These are phyloP conservation scores for Chaunax sp. DNA, from an alignment of 2,797 vertebrate species.

Conservation along the genomic window DNA sequence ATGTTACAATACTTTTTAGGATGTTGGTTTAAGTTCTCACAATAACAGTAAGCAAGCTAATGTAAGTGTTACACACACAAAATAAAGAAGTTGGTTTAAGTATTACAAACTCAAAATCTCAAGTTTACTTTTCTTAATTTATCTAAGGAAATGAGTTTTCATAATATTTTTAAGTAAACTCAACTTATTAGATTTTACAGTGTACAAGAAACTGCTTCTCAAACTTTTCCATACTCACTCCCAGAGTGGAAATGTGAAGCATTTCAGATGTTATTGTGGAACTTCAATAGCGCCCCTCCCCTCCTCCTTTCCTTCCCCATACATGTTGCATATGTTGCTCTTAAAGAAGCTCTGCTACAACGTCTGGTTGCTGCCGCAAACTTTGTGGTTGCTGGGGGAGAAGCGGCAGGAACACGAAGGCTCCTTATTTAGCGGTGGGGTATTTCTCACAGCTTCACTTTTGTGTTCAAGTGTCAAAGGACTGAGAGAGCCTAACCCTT, in stretches of 20 bases:
- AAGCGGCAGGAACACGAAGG: conserved; percentile 24
- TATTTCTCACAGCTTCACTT: conserved; percentile 48
- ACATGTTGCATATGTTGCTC: conserved; percentile 61
- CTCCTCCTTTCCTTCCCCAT: conserved; percentile 56
- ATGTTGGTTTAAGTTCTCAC: too few relatives aligned
- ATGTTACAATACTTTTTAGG: too few relatives aligned
- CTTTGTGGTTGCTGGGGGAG: conserved; percentile 42
- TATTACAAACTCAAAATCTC: too few relatives aligned
- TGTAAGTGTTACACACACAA: too few relatives aligned
- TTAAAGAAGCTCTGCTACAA: conserved; percentile 51
- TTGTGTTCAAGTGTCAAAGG: conserved; percentile 33
- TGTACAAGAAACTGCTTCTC: conserved; percentile 71
- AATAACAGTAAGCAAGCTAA: too few relatives aligned
- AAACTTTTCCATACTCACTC: conserved; percentile 72
- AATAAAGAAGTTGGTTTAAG: too few relatives aligned
- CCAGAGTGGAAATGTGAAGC: conserved; percentile 69
- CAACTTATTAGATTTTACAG: too few relatives aligned
- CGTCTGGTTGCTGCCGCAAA: conserved; percentile 35
- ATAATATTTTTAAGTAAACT: too few relatives aligned
- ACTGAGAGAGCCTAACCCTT: conserved; percentile 8
- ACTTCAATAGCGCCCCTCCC: conserved; percentile 49
- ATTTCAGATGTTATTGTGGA: conserved; percentile 67
- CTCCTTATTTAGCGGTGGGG: conserved; percentile 11
- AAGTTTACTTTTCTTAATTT: too few relatives aligned
- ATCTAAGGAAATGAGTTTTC: too few relatives aligned